Percentiles rank a stretch among this genome's conserved stretches.
Evolutionary conservation across 2,888 invertebrate species (phyloP).

Genomic region (Clepsis dumicolana): DNA sequence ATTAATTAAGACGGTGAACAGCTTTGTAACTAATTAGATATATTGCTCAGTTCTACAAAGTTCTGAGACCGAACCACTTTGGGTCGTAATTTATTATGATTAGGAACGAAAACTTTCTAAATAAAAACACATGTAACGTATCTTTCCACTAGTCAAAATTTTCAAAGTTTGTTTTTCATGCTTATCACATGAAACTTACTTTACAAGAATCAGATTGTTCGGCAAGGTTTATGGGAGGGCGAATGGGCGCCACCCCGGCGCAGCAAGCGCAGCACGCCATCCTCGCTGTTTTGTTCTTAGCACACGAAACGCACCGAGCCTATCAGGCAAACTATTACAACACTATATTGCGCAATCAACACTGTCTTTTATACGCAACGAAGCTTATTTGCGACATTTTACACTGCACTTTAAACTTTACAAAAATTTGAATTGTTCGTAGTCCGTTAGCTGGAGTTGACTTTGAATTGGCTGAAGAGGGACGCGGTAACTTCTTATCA

Average conservation of each 20-base stretch:
- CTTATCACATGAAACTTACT: constrained; percentile 84
- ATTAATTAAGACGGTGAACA: neutral
- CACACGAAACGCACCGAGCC: constrained; percentile 68
- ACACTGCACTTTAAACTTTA: constrained; percentile 49
- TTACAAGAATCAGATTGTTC: constrained; percentile 91
- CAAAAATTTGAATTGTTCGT: constrained; percentile 54
- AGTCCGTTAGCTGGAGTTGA: constrained; percentile 49
- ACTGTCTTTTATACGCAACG: constrained; percentile 47
- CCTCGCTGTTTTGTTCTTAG: constrained; percentile 57
- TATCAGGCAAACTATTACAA: constrained; percentile 56
- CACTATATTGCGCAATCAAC: constrained; percentile 73
- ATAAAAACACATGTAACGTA: no score
- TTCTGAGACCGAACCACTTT: neutral
- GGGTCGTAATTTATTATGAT: neutral
- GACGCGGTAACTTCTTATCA: constrained; percentile 67
- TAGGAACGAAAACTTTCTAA: neutral
- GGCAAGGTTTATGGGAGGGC: constrained; percentile 91
- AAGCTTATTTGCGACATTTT: constrained; percentile 39
- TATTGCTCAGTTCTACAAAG: neutral
- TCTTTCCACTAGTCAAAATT: neutral
- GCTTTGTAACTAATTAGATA: neutral
- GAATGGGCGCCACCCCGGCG: constrained; percentile 89
- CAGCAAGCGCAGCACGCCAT: constrained; percentile 90
- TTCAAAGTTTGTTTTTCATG: neutral
- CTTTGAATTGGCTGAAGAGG: constrained; percentile 52